These are phyloP conservation scores for Macropus fuliginosus DNA, from an alignment of 2,797 vertebrate species.

Conservation along the genomic window DNA sequence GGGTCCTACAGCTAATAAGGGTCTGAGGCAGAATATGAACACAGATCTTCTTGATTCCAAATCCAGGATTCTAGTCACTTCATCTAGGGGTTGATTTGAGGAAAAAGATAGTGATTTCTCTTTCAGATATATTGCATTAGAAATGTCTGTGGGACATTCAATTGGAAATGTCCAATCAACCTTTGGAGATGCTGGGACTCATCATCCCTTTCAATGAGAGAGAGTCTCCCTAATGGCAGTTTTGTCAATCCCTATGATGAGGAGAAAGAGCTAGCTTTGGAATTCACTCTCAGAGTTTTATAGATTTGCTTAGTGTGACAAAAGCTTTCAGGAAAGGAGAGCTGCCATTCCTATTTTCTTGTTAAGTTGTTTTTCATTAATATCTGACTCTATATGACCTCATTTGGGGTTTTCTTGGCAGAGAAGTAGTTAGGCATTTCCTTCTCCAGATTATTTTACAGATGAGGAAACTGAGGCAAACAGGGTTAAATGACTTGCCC, in stretches of 20 bases:
- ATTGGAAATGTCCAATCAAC: neutral
- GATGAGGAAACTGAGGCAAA: conserved; percentile 32
- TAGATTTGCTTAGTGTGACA: neutral
- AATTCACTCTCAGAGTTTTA: neutral
- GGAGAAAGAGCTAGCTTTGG: neutral
- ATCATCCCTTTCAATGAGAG: neutral
- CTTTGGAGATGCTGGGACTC: neutral
- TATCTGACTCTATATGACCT: neutral
- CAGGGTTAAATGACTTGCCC: neutral
- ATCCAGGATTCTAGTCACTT: neutral
- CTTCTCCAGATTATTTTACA: neutral
- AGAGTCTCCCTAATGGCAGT: neutral
- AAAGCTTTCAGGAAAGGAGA: neutral
- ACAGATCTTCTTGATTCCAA: neutral
- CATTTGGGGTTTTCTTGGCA: neutral
- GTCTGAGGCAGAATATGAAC: neutral
- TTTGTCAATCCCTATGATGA: neutral
- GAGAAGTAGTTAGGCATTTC: neutral
- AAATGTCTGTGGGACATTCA: neutral
- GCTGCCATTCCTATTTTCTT: neutral
- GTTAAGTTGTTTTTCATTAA: neutral
- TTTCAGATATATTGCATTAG: neutral
- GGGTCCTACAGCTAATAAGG: neutral
- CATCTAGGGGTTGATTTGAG: neutral
- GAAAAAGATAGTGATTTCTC: neutral